These are phyloP conservation scores for Camponotus vicinus DNA, from an alignment of 1,140 invertebrate genomes.

Conservation along the genomic window DNA sequence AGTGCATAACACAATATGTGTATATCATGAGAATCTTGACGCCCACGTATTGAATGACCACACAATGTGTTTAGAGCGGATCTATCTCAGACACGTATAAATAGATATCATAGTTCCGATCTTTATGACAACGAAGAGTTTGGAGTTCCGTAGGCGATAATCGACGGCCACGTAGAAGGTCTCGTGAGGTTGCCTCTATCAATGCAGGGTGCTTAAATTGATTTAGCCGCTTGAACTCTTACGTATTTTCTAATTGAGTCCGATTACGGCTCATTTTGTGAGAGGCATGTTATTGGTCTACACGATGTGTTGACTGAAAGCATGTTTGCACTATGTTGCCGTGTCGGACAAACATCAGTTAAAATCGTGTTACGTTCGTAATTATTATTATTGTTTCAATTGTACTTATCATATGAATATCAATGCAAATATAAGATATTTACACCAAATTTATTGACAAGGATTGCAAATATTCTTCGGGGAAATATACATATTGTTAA, in stretches of 20 bases:
- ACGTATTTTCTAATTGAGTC: constrained; percentile 60
- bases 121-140: not conserved
- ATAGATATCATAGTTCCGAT: constrained; percentile 44
- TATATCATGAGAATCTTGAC: not conserved
- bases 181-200: constrained; percentile 60
- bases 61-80: not conserved
- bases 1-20: not conserved
- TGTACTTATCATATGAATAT: not conserved
- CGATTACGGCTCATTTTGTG: constrained; percentile 42
- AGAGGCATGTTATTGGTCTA: constrained; percentile 15
- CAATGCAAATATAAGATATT: not conserved
- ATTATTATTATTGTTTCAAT: not conserved
- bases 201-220: constrained; percentile 62
- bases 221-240: constrained; percentile 61
- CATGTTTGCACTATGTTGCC: constrained; percentile 2
- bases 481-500: not conserved
- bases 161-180: constrained; percentile 17
- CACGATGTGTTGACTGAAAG: constrained; percentile 34
- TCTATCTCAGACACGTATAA: constrained; percentile 1
- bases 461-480: not conserved
- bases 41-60: not conserved
- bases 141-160: not conserved
- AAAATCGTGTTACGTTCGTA: not conserved
- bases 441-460: not conserved
- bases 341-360: not conserved